Percentiles rank a stretch among this genome's conserved stretches.
Conservation (phyloP, 2,888 invertebrate species). For the Diloba caeruleocephala region DNA sequence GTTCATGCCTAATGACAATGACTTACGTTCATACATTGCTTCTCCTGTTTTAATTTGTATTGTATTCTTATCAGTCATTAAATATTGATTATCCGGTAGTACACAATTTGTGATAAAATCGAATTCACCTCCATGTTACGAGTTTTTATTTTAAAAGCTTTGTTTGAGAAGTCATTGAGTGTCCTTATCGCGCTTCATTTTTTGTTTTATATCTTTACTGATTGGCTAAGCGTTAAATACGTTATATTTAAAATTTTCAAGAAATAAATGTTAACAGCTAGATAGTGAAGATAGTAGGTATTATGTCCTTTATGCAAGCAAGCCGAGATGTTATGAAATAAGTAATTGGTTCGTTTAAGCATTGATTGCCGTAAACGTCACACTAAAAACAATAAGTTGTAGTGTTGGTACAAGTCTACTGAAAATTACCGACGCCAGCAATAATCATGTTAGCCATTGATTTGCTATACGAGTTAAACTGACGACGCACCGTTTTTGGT, state of each 20-base stretch:
- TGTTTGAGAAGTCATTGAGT: too few relatives aligned
- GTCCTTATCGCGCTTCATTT: constrained; percentile 14
- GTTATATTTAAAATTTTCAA: too few relatives aligned
- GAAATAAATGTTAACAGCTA: too few relatives aligned
- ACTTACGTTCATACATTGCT: constrained; percentile 26
- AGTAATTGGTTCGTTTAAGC: constrained; percentile 12
- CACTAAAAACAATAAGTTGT: constrained; percentile 23
- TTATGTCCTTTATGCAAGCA: not conserved
- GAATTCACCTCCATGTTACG: too few relatives aligned
- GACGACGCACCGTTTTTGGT: constrained; percentile 4
- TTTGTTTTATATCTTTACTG: constrained; percentile 7
- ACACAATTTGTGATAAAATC: too few relatives aligned
- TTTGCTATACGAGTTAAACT: constrained; percentile 11
- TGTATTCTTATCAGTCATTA: constrained; percentile 33
- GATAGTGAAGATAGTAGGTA: too few relatives aligned
- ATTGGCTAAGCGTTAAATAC: constrained; percentile 1
- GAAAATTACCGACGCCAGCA: constrained; percentile 9
- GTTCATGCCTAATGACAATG: constrained; percentile 35
- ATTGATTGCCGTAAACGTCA: constrained; percentile 30
- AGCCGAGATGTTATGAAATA: constrained; percentile 11
- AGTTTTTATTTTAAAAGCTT: too few relatives aligned
- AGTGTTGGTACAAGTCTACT: constrained; percentile 9
- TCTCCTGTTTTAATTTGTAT: constrained; percentile 9
- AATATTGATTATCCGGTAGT: too few relatives aligned
- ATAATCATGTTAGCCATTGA: constrained; percentile 15